These are phyloP conservation scores for Phortica okadai DNA, from an alignment of 2,888 invertebrate species.

Conservation along the genomic window DNA sequence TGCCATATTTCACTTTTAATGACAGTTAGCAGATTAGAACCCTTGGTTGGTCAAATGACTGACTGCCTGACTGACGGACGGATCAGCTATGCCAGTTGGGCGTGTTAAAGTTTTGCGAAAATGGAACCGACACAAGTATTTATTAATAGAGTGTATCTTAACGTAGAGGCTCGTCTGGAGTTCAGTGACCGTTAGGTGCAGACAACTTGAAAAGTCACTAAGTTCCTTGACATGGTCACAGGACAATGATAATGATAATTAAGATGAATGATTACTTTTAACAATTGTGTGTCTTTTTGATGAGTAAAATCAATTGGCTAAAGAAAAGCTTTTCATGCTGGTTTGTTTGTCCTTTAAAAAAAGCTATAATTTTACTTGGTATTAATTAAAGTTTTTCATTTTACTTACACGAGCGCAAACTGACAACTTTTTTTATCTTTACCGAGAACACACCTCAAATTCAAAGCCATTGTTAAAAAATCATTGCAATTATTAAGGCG, in stretches of 20 bases:
- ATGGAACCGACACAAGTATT: not conserved
- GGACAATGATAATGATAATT: conserved; percentile 1
- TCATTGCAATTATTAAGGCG: no score
- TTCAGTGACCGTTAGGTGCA: conserved; percentile 7
- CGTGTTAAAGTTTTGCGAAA: not conserved
- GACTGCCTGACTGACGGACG: not conserved
- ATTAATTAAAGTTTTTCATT: not conserved
- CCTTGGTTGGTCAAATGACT: not conserved
- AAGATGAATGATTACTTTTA: conserved; percentile 4
- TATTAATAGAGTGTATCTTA: not conserved
- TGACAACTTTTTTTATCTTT: no score
- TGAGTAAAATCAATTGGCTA: not conserved
- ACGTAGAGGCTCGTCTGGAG: not conserved
- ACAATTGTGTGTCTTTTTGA: not conserved
- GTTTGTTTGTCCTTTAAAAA: not conserved
- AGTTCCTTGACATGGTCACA: conserved; percentile 10
- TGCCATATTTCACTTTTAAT: conserved; percentile 20
- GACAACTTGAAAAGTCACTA: not conserved
- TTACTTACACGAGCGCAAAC: not conserved
- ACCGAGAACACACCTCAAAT: no score
- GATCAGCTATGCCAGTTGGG: not conserved
- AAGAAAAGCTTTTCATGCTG: not conserved
- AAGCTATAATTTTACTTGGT: not conserved
- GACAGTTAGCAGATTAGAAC: conserved; percentile 20
- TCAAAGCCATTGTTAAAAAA: no score